These are phyloP conservation scores for Propithecus coquereli DNA, from an alignment of 2,113 vertebrate genomes.

Conservation along the genomic window DNA sequence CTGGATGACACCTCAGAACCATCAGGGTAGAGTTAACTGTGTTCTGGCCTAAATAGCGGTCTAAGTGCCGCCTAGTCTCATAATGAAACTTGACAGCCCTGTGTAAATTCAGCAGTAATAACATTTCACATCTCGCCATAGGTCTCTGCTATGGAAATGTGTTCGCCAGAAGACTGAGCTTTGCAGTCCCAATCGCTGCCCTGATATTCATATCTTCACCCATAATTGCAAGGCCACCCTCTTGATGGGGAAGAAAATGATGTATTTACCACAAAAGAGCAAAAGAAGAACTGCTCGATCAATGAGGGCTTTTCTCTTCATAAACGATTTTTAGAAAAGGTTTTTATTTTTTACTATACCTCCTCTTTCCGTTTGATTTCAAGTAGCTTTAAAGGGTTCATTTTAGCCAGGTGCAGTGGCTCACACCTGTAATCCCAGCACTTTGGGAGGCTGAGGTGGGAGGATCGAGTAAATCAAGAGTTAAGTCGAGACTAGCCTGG, in stretches of 20 bases:
- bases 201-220: background rate
- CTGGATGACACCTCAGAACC: background rate
- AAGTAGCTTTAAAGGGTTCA: background rate
- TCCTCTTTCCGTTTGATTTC: background rate
- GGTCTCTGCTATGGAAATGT: constrained; percentile 51
- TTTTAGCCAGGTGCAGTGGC: background rate
- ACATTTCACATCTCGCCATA: constrained; percentile 44
- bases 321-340: background rate
- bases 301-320: fast-evolving
- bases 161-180: constrained; percentile 40
- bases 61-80: background rate
- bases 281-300: background rate
- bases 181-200: constrained; percentile 39
- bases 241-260: constrained; percentile 27
- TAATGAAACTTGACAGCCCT: constrained; percentile 63
- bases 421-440: too few relatives aligned
- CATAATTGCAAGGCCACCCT: background rate
- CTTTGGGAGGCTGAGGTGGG: too few relatives aligned
- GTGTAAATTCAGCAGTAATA: constrained; percentile 41
- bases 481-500: too few relatives aligned
- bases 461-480: too few relatives aligned
- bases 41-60: constrained; percentile 52
- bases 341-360: background rate
- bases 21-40: constrained; percentile 50
- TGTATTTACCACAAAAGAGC: constrained; percentile 30